Evolutionary conservation across 2,797 vertebrate species (phyloP).

Genomic region (Acanthornis magna): DNA sequence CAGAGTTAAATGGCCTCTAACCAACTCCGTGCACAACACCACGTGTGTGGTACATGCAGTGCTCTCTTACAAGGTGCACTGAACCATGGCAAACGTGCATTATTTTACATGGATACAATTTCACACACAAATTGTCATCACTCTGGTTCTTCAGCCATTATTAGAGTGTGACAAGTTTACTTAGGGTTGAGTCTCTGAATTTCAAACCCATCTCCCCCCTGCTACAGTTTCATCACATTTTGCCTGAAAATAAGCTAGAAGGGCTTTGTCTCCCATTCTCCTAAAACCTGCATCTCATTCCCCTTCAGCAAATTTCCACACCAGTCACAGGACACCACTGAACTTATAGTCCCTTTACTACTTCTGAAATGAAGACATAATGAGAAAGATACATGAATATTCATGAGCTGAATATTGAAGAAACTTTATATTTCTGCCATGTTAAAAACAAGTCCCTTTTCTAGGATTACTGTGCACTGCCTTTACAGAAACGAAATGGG

Average conservation of each 20-base stretch:
- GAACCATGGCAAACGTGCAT: background rate
- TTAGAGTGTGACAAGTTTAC: background rate
- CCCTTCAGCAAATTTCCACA: background rate
- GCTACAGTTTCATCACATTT: background rate
- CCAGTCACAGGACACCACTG: background rate
- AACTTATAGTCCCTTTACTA: background rate
- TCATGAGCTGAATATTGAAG: background rate
- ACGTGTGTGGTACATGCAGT: background rate
- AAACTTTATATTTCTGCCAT: background rate
- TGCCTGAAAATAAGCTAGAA: background rate
- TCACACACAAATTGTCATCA: slow-evolving; percentile 3
- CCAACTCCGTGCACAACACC: background rate
- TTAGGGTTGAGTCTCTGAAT: background rate
- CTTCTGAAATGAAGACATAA: background rate
- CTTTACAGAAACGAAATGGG: background rate
- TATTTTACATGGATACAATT: slow-evolving; percentile 4
- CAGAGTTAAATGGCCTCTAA: background rate
- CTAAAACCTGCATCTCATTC: background rate
- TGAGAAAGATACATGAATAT: background rate
- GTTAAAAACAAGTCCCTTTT: background rate
- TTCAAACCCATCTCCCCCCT: background rate
- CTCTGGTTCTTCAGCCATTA: background rate
- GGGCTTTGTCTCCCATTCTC: background rate
- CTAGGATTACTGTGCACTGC: background rate
- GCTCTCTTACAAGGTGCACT: background rate